Conservation (phyloP, 1,140 invertebrate species). For the Megathymus violae region DNA sequence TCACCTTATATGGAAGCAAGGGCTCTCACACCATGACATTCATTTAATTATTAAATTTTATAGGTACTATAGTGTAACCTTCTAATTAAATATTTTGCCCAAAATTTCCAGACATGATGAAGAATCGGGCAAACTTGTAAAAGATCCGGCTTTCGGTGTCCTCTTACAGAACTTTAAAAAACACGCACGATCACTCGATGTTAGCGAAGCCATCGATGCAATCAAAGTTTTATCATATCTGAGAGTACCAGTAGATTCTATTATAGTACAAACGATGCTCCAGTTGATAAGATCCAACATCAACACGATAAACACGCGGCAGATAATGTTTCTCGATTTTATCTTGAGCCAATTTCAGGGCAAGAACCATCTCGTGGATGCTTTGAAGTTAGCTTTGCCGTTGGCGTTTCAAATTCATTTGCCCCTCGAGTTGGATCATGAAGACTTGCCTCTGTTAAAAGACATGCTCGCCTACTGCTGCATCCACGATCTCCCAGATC, state of each 20-base stretch:
- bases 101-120: constrained; percentile 45
- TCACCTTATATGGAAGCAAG: too few species aligned
- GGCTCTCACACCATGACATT: too few species aligned
- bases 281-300: constrained; percentile 85
- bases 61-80: too few species aligned
- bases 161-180: constrained; percentile 81
- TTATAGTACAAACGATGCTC: constrained; percentile 85
- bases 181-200: constrained; percentile 79
- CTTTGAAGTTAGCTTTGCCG: constrained; percentile 85
- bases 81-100: too few species aligned
- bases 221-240: constrained; percentile 85
- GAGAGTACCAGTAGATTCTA: constrained; percentile 81
- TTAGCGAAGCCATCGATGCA: constrained; percentile 82
- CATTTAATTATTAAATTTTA: too few species aligned
- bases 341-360: constrained; percentile 72
- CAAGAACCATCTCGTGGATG: constrained; percentile 84
- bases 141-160: constrained; percentile 63
- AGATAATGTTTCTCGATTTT: constrained; percentile 86
- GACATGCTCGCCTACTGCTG: constrained; percentile 83
- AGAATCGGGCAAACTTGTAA: constrained; percentile 54
- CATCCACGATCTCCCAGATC: constrained; percentile 75
- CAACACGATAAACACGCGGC: constrained; percentile 84
- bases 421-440: constrained; percentile 80
- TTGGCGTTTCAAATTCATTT: constrained; percentile 86
- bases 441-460: constrained; percentile 77